Evolutionary conservation across 2,888 invertebrate species (phyloP).

Genomic region (Dolomedes plantarius): DNA sequence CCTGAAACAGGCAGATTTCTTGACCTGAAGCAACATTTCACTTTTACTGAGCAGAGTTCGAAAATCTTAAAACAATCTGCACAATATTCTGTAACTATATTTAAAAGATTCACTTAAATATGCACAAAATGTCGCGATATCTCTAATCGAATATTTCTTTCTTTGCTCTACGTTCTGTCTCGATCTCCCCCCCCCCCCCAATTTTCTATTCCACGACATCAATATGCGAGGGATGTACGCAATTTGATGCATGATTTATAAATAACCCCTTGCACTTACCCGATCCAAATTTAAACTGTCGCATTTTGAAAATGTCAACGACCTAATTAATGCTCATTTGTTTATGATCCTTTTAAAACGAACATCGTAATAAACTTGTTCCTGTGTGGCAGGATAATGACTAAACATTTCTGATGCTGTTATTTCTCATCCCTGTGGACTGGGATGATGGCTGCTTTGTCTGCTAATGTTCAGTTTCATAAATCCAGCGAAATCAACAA

Average conservation of each 20-base stretch:
- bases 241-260: background rate
- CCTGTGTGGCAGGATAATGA: background rate
- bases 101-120: too few relatives aligned
- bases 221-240: too few relatives aligned
- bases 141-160: background rate
- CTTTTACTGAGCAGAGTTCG: too few relatives aligned
- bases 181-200: background rate
- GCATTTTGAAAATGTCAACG: background rate
- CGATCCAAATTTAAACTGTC: background rate
- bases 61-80: too few relatives aligned
- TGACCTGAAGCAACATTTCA: too few relatives aligned
- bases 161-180: background rate
- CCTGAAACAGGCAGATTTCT: too few relatives aligned
- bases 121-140: too few relatives aligned
- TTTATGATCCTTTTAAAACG: background rate
- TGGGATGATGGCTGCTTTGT: background rate
- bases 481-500: conserved; percentile 1
- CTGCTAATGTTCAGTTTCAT: background rate
- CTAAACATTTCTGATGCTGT: background rate
- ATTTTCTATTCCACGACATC: background rate
- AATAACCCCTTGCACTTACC: background rate
- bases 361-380: background rate
- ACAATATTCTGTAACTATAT: too few relatives aligned
- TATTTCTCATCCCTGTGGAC: background rate
- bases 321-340: conserved; percentile 3